phyloP scores from a whole-genome alignment of 2,113 vertebrate genomes.

The Gallinago media region DNA sequence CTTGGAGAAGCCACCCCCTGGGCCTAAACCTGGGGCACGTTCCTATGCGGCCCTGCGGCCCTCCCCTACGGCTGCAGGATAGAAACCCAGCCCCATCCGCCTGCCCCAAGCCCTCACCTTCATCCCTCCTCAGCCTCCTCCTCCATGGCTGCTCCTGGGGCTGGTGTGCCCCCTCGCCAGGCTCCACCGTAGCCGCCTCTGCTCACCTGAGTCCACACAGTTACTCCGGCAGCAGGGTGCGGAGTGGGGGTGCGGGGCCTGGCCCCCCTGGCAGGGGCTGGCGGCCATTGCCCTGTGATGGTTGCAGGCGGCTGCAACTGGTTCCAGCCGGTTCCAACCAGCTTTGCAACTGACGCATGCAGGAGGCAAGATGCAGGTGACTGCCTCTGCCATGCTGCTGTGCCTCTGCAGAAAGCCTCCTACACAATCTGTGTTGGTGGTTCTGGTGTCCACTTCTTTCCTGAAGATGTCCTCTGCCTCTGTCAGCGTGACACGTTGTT shows the following conservation, averaged over 20 bases:
- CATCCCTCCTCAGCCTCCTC: no score
- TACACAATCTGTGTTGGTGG: no score
- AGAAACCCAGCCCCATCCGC: accelerated
- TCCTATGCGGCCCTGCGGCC: no score
- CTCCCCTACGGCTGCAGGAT: no score
- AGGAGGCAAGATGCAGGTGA: no score
- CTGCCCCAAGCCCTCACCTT: accelerated
- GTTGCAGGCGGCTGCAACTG: accelerated
- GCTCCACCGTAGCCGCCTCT: accelerated
- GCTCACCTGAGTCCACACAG: accelerated
- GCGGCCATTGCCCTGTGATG: not conserved
- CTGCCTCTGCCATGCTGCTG: accelerated
- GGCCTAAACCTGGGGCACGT: not conserved
- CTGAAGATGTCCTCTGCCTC: not conserved
- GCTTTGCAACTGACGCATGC: accelerated
- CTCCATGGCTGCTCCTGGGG: no score
- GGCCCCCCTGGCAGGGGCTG: not conserved
- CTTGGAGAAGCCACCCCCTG: not conserved
- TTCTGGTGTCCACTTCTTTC: no score
- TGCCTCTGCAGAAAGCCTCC: accelerated
- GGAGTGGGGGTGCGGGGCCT: not conserved
- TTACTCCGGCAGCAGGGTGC: accelerated
- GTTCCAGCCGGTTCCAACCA: not conserved
- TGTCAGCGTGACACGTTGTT: not conserved
- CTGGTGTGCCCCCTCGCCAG: accelerated